Conservation (phyloP, 2,113 vertebrate genomes). For the Felis chaus region DNA sequence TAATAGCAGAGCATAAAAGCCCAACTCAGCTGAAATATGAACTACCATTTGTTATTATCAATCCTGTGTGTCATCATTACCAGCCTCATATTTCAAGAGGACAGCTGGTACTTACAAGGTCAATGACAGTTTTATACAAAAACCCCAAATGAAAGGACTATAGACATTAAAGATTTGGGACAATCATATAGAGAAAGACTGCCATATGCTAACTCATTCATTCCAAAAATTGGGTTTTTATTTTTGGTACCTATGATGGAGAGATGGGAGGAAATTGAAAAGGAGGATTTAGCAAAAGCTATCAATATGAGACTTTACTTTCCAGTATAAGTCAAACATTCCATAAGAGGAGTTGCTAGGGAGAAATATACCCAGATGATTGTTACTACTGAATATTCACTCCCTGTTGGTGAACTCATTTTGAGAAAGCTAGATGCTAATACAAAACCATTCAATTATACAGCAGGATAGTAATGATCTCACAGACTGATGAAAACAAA, state of each 20-base stretch:
- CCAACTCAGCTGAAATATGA: conserved; percentile 77
- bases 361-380: conserved; percentile 59
- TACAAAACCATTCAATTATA: conserved; percentile 67
- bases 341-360: conserved; percentile 68
- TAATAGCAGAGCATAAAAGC: conserved; percentile 73
- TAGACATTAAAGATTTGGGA: conserved; percentile 81
- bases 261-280: neutral
- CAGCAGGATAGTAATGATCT: conserved; percentile 75
- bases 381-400: conserved; percentile 67
- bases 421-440: conserved; percentile 75
- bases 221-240: conserved; percentile 58
- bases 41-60: conserved; percentile 78
- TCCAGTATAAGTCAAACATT: conserved; percentile 45
- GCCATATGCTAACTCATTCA: conserved; percentile 78
- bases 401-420: conserved; percentile 73
- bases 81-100: conserved; percentile 85
- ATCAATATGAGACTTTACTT: neutral
- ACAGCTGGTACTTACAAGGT: conserved; percentile 85
- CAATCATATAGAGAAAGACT: conserved; percentile 78
- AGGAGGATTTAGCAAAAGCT: conserved; percentile 29
- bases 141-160: conserved; percentile 79
- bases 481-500: conserved; percentile 53
- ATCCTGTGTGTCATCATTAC: conserved; percentile 73
- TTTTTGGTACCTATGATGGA: conserved; percentile 49
- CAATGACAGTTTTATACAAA: conserved; percentile 85